Evolutionary conservation across 2,797 vertebrate species (phyloP).

Genomic region (Brachymystax lenok): DNA sequence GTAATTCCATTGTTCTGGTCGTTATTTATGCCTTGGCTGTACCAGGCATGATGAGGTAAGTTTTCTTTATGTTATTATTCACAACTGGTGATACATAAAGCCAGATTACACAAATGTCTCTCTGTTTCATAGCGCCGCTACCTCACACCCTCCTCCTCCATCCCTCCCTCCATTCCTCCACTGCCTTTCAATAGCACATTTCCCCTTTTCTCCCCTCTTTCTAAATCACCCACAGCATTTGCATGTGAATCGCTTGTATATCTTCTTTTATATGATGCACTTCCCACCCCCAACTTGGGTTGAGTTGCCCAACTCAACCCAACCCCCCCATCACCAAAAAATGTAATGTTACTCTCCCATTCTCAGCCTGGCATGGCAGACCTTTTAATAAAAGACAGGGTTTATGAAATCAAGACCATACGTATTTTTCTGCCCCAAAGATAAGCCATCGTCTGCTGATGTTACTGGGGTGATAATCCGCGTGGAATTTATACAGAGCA

Average conservation of each 20-base stretch:
- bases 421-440: conserved; percentile 72
- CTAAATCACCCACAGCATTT: conserved; percentile 82
- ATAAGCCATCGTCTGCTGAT: conserved; percentile 72
- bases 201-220: conserved; percentile 77
- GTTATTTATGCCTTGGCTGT: conserved; percentile 98
- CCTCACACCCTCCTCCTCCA: conserved; percentile 64
- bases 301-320: conserved; percentile 47
- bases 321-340: conserved; percentile 32
- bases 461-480: conserved; percentile 79
- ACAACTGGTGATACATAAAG: conserved; percentile 97
- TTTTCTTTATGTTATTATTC: conserved; percentile 94
- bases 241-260: conserved; percentile 89
- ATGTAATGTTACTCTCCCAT: conserved; percentile 66
- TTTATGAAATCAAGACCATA: conserved; percentile 79
- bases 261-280: conserved; percentile 89
- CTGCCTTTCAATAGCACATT: conserved; percentile 81
- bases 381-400: conserved; percentile 73
- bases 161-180: conserved; percentile 25
- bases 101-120: conserved; percentile 97
- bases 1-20: conserved; percentile 96
- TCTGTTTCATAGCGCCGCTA: conserved; percentile 85
- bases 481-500: conserved; percentile 76
- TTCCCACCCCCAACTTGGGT: conserved; percentile 75
- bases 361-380: conserved; percentile 59
- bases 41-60: conserved; percentile 98